A percentile compares a stretch with the other conserved stretches of the same genome.
These are phyloP conservation scores for Tubulanus polymorphus DNA, from an alignment of 2,888 invertebrate genomes.

Conservation along the genomic window DNA sequence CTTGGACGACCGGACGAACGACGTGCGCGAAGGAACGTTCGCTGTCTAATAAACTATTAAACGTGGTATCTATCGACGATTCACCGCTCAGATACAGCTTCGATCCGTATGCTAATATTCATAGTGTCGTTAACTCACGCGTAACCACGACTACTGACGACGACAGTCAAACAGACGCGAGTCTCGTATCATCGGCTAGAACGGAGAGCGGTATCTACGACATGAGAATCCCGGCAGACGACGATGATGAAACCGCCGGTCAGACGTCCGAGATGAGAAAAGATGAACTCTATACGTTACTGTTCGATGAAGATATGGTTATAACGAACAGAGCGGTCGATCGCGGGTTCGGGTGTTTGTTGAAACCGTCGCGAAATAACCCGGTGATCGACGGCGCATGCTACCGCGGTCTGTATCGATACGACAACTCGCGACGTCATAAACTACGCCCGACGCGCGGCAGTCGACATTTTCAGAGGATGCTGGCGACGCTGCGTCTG, in stretches of 20 bases:
- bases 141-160: too few species aligned
- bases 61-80: background rate
- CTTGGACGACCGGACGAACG: background rate
- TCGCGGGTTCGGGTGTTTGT: background rate
- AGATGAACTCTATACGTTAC: background rate
- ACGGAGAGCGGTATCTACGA: background rate
- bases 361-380: too few species aligned
- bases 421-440: background rate
- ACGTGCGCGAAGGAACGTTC: background rate
- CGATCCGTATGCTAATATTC: background rate
- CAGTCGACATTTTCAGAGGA: slow-evolving; percentile 20
- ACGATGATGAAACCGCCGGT: background rate
- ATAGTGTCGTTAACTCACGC: background rate
- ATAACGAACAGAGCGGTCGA: background rate
- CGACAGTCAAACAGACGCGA: too few species aligned
- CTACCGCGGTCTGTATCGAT: background rate
- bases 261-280: background rate
- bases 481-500: slow-evolving; percentile 24
- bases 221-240: too few species aligned
- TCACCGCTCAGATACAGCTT: background rate
- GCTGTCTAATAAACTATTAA: background rate
- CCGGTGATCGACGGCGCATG: background rate
- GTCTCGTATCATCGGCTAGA: background rate
- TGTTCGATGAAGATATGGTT: background rate
- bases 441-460: slow-evolving; percentile 14